Evolutionary conservation across 2,888 invertebrate genomes (phyloP), one percentile per base, ranked within the genome.

Genomic region (Piscicola geometra): DNA sequence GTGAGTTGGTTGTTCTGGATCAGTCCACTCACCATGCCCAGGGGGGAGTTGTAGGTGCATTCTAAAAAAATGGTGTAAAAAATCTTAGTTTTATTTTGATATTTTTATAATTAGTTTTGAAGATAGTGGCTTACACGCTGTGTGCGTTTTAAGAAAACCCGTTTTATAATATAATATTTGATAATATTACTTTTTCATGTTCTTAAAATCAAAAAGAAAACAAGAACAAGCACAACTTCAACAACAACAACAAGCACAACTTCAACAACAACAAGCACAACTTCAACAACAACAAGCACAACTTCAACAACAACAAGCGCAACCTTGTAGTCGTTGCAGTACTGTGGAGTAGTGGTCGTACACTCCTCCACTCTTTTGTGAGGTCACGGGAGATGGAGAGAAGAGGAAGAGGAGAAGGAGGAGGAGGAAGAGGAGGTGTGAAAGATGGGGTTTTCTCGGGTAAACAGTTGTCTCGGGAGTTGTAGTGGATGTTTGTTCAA

Each of bases 1-100:
- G 75, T 70, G 1, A 77, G 33, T 64, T 77, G 77, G 2, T 70
- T 64, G 32, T 77, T 52, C 41, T 75, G 75, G 28, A 77, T 77
- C 70, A 75, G 60, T 32, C 75, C 77, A 18, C 56, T 70, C 15
- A 71, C 28, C 75, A 77, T 75, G 25, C 77, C 77, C 35, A 77
- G 67, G 2, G 77, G 77, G 47, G 71, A 60, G 60, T 76, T 74
- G 47, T 75, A 50, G 21, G 47, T 64, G 41, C 76, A 76, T 60
- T 70, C 76, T 76, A 32, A 0, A 41, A 32, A n/a, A n/a, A n/a
- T n/a, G n/a, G n/a, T n/a, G n/a, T 25, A 75, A 21, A 50, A 21
- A 15, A 15, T 15, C 21, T 50, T 21, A 50, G 15, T 50, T 21
- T 15, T 21, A 50, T 21, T 15, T 15, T 50, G 52, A 21, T 50